A percentile compares a stretch with the other conserved stretches of the same genome.
phyloP scores from a whole-genome alignment of 2,797 vertebrate genomes.

The Lacerta bilineata region DNA sequence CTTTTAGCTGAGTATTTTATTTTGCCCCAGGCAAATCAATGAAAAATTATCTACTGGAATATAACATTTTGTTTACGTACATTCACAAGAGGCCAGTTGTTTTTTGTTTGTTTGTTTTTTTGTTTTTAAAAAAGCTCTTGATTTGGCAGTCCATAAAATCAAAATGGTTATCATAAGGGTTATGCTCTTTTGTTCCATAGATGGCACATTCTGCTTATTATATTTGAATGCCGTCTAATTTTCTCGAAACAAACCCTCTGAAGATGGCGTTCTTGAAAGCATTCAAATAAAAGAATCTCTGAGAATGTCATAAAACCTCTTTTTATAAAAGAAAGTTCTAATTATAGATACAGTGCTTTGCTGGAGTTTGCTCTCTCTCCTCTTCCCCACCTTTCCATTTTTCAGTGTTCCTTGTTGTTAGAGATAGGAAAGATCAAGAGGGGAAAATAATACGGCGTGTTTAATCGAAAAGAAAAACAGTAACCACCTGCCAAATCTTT shows the following conservation, averaged over 20 bases:
- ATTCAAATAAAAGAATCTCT: constrained; percentile 18
- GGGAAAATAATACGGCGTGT: constrained; percentile 46
- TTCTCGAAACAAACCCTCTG: constrained; percentile 56
- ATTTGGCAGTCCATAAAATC: constrained; percentile 64
- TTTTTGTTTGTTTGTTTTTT: no score
- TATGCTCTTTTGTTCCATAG: constrained; percentile 63
- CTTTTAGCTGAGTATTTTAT: constrained; percentile 69
- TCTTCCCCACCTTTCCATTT: constrained; percentile 37
- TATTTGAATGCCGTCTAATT: constrained; percentile 59
- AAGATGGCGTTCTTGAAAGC: constrained; percentile 50
- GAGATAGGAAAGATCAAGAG: constrained; percentile 32
- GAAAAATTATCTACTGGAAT: constrained; percentile 73
- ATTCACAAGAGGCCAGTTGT: constrained; percentile 63
- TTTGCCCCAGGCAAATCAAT: constrained; percentile 74
- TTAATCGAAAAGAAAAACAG: constrained; percentile 64
- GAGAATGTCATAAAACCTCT: constrained; percentile 59
- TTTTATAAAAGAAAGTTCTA: constrained; percentile 56
- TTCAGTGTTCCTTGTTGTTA: background rate
- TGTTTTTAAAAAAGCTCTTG: constrained; percentile 50
- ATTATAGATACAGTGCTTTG: constrained; percentile 57
- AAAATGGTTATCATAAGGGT: constrained; percentile 61
- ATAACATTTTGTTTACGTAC: constrained; percentile 61
- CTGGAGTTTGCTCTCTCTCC: constrained; percentile 52
- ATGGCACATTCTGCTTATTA: constrained; percentile 39
- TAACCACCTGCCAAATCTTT: constrained; percentile 45